phyloP scores from a whole-genome alignment of 1,140 invertebrate genomes.

The Hirudo medicinalis region DNA sequence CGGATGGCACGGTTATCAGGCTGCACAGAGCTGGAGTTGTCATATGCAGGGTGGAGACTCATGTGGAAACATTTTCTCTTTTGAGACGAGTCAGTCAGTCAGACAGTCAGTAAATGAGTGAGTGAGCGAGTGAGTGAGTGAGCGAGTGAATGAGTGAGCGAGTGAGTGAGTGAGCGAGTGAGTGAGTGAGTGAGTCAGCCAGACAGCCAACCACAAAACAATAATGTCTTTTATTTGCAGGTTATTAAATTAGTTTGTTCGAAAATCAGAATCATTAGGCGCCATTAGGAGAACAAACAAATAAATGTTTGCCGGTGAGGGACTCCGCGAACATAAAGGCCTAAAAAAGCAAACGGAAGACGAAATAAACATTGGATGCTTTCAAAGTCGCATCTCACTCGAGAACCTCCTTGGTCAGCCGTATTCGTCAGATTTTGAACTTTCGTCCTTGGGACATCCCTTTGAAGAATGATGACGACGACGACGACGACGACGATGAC shows the following conservation, averaged over 20 bases:
- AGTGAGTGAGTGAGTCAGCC: not conserved
- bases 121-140: conserved; percentile 20
- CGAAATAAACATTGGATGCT: not conserved
- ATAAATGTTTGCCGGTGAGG: conserved; percentile 3
- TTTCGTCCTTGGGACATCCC: no score
- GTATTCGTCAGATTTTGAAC: no score
- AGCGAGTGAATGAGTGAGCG: conserved; percentile 11
- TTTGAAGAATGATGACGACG: no score
- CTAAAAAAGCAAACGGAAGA: not conserved
- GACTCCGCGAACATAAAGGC: not conserved
- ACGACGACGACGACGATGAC: conserved; percentile 49
- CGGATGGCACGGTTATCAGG: no score
- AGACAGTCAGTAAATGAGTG: conserved; percentile 11
- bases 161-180: conserved; percentile 12
- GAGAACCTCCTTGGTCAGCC: no score
- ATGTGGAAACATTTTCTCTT: no score
- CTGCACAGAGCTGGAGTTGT: no score
- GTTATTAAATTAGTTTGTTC: conserved; percentile 34
- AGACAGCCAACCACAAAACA: not conserved
- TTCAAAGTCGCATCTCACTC: no score
- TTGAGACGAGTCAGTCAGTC: conserved; percentile 15
- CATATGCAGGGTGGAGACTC: not conserved
- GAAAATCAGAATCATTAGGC: conserved; percentile 9
- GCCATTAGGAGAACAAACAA: conserved; percentile 12
- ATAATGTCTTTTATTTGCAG: not conserved